Conservation (phyloP, 2,113 vertebrate genomes). For the Pterocles burchelli region DNA sequence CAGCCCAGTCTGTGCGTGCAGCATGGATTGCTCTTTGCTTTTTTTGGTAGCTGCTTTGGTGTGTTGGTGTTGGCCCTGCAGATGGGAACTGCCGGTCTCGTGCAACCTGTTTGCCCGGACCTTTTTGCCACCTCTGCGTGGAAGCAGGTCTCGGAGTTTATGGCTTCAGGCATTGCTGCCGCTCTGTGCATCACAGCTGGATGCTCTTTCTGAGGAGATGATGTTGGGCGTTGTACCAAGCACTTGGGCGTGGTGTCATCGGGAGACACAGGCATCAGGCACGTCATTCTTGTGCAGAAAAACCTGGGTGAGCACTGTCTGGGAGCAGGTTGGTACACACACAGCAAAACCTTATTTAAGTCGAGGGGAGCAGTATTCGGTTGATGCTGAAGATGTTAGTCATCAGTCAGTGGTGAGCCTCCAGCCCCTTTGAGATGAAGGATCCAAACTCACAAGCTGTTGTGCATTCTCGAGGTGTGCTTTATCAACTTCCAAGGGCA, state of each 20-base stretch:
- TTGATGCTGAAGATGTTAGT: fast-evolving
- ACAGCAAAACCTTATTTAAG: neutral
- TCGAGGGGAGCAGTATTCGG: neutral
- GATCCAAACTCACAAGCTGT: neutral
- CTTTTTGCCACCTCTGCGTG: neutral
- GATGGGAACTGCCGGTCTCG: neutral
- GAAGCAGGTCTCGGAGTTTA: neutral
- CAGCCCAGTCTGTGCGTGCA: neutral
- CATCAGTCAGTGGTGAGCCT: neutral
- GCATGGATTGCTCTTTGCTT: neutral
- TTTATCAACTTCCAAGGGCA: neutral
- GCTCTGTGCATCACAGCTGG: fast-evolving
- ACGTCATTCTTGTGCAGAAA: neutral
- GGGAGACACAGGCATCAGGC: fast-evolving
- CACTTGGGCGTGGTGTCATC: fast-evolving
- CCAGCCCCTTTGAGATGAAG: neutral
- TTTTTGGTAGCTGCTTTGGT: neutral
- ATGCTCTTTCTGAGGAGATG: neutral
- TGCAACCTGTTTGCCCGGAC: neutral
- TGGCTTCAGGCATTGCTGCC: neutral
- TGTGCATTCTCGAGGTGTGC: neutral
- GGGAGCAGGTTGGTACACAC: neutral
- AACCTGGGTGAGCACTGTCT: neutral
- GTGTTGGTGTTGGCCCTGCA: neutral
- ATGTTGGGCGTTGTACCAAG: fast-evolving